These are phyloP conservation scores for Metridium senile DNA, from an alignment of 92 coral and sea anemone genomes.

Conservation along the genomic window DNA sequence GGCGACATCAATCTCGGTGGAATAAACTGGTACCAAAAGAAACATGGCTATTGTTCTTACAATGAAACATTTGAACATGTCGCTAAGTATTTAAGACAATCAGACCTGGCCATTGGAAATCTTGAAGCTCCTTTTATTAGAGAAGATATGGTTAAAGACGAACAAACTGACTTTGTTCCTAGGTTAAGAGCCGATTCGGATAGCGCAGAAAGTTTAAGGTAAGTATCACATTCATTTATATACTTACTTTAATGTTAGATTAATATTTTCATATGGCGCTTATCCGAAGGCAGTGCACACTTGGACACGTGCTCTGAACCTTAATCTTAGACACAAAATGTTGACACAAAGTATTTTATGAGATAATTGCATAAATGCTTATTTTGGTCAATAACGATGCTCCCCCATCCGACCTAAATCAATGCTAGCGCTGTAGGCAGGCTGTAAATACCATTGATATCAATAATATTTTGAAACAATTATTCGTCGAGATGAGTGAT, in stretches of 20 bases:
- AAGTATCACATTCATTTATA: background rate
- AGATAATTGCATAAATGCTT: too few relatives aligned
- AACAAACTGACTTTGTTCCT: constrained; percentile 5
- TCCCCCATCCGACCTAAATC: too few relatives aligned
- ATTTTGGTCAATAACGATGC: too few relatives aligned
- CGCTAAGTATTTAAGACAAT: constrained; percentile 55
- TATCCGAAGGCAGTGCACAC: too few relatives aligned
- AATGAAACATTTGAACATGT: constrained; percentile 67
- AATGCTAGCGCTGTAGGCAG: too few relatives aligned
- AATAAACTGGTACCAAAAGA: constrained; percentile 45
- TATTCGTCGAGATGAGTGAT: too few relatives aligned
- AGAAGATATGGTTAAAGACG: constrained; percentile 20
- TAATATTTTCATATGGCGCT: too few relatives aligned
- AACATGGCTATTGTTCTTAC: constrained; percentile 50
- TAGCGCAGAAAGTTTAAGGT: constrained; percentile 23
- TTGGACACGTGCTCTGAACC: too few relatives aligned
- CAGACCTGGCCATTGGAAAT: constrained; percentile 80
- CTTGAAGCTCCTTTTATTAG: constrained; percentile 75
- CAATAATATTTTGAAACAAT: too few relatives aligned
- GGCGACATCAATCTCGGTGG: constrained; percentile 78
- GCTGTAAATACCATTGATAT: too few relatives aligned
- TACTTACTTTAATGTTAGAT: background rate
- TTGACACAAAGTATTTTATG: too few relatives aligned
- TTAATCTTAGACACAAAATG: background rate
- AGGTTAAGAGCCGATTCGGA: constrained; percentile 17